Base-by-base conservation (phyloP, 2,797 vertebrate species). In the Prionace glauca region DNA sequence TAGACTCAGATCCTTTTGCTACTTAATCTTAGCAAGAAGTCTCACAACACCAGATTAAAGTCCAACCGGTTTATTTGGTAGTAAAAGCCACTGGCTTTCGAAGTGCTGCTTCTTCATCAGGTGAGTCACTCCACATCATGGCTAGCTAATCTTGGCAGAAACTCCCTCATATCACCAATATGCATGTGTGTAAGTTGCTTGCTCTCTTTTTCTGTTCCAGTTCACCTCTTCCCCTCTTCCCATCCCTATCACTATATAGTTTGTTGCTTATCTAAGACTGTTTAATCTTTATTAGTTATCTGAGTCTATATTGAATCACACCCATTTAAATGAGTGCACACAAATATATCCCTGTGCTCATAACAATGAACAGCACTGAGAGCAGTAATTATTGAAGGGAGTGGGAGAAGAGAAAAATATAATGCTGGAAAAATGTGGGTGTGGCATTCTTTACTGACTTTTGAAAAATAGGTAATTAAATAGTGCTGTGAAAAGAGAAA, bases 331-430 rank as follows among this genome's bases (percentile, higher is more conserved):
- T 41, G n/a, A 81, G n/a, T 36, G 77, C 77, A 41, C n/a, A 81
- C 77, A 81, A 81, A 20, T 81, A 81, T 81, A 81, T 81, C n/a
- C 16, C 14, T 41, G 18, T 36, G n/a, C 18, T 81, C 32, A 81
- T 81, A 18, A 81, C n/a, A 81, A 41, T 5, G 14, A 4, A n/a
- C 77, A 81, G 36, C 32, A 14, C 14, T 3, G 36, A 79, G 77
- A 79, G 77, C 77, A 81, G n/a, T 81, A 81, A 81, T 81, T 81
- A 81, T 14, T 81, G n/a, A 18, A 81, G n/a, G 77, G 77, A 81
- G n/a, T 14, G 36, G 77, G n/a, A 81, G 3, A 81, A 29, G 77
- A 36, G 77, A 79, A 79, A n/a, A 81, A 36, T 5, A 90, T 90
- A 60, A 90, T 7, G 26, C 32, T 62, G 56, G 56, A 14, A 32